phyloP scores from a whole-genome alignment of 1,140 invertebrate genomes.

The Octopus sinensis region DNA sequence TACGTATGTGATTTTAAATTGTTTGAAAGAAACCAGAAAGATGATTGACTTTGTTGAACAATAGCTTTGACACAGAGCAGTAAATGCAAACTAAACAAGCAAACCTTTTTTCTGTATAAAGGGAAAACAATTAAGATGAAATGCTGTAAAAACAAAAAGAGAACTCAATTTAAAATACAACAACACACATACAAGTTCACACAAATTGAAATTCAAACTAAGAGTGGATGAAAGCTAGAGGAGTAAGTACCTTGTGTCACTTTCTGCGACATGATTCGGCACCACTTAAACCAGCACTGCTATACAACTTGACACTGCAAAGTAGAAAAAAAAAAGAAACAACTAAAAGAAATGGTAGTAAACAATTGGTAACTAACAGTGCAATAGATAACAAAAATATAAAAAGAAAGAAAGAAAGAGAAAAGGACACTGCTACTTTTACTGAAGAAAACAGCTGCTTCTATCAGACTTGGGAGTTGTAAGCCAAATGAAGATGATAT shows the following conservation, averaged over 20 bases:
- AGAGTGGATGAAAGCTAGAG: not conserved
- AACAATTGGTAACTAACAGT: no score
- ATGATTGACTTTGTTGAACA: not conserved
- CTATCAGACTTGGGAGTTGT: no score
- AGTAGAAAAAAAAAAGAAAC: not conserved
- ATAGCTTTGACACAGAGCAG: slow-evolving; percentile 5
- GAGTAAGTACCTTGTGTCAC: not conserved
- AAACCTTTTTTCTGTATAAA: slow-evolving; percentile 12
- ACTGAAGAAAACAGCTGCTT: no score
- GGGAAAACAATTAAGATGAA: slow-evolving; percentile 7
- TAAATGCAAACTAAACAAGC: slow-evolving; percentile 1
- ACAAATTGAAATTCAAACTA: slow-evolving; percentile 9
- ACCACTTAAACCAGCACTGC: not conserved
- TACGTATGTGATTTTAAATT: no score
- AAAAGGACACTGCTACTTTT: no score
- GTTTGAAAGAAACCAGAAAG: no score
- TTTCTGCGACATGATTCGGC: not conserved
- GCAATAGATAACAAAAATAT: no score
- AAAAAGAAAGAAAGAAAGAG: no score
- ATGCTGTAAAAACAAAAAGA: slow-evolving; percentile 6
- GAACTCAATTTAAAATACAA: not conserved
- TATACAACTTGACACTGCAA: not conserved
- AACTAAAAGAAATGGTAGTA: not conserved
- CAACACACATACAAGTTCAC: not conserved
- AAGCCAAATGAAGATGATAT: no score